Conservation (phyloP, 2,888 invertebrate genomes). For the Tipula vernalis region DNA sequence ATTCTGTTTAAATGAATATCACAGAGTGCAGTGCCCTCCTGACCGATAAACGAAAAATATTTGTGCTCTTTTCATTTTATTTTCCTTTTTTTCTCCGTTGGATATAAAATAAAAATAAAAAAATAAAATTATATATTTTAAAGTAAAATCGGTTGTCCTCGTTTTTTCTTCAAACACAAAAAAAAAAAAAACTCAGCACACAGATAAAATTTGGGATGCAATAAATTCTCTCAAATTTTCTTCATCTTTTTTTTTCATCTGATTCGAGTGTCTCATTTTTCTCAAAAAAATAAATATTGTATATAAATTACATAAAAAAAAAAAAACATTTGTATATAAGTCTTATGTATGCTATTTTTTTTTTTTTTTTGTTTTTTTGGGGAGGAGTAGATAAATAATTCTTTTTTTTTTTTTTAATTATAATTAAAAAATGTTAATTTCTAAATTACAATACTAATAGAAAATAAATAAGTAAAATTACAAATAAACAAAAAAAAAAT, state of each 20-base stretch:
- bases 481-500: not conserved
- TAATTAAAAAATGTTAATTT: not conserved
- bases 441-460: not conserved
- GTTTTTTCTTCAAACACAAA: conserved; percentile 17
- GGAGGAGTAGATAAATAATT: conserved; percentile 9
- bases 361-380: not conserved
- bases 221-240: not conserved
- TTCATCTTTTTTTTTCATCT: not conserved
- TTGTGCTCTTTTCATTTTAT: conserved; percentile 21
- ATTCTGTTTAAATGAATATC: conserved; percentile 26
- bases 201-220: conserved; percentile 7
- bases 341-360: not conserved
- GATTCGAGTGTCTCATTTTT: not conserved
- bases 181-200: conserved; percentile 7
- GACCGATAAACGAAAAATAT: conserved; percentile 25
- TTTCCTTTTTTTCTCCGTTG: not conserved
- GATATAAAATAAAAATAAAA: not conserved
- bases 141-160: conserved; percentile 22
- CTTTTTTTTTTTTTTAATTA: not conserved
- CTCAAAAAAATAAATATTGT: not conserved
- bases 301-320: not conserved
- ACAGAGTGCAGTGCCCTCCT: conserved; percentile 30
- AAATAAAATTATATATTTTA: not conserved
- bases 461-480: not conserved
- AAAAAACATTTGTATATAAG: not conserved